phyloP scores from a whole-genome alignment of 2,888 invertebrate species.

The Sarcophaga subvicina region DNA sequence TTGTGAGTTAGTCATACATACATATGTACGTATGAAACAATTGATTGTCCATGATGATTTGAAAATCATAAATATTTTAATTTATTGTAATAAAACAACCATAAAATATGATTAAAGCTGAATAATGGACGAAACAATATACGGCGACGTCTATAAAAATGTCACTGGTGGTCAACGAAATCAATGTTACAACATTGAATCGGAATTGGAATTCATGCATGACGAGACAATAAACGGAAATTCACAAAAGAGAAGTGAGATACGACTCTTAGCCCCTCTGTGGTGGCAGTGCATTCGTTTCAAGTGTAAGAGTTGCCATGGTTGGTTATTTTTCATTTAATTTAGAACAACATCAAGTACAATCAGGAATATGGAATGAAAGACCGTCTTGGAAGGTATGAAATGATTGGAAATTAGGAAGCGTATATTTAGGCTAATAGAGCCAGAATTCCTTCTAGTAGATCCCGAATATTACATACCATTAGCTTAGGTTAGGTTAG shows the following conservation, averaged over 20 bases:
- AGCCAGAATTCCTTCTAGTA: too few relatives aligned
- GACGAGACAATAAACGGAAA: slow-evolving; percentile 55
- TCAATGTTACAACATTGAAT: slow-evolving; percentile 53
- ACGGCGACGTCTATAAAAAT: neutral
- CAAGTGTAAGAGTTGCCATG: slow-evolving; percentile 16
- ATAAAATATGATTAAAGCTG: slow-evolving; percentile 54
- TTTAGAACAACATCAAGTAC: too few relatives aligned
- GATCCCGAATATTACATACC: too few relatives aligned
- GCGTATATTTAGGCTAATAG: too few relatives aligned
- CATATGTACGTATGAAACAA: neutral
- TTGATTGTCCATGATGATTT: slow-evolving; percentile 15
- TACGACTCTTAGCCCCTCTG: too few relatives aligned
- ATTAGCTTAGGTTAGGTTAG: too few relatives aligned
- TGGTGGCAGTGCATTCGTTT: neutral
- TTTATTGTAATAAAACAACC: slow-evolving; percentile 54
- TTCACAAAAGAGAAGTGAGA: slow-evolving; percentile 13
- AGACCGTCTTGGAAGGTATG: too few relatives aligned
- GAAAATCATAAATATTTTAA: slow-evolving; percentile 33
- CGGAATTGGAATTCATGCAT: slow-evolving; percentile 38
- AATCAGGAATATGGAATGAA: too few relatives aligned
- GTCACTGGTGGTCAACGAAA: slow-evolving; percentile 33
- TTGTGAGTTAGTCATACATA: too few relatives aligned
- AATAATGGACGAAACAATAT: slow-evolving; percentile 26
- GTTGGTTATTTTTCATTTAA: neutral
- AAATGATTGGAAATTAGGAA: too few relatives aligned